Evolutionary conservation across 2,113 vertebrate genomes (phyloP).

Genomic region (Hippocampus zosterae): DNA sequence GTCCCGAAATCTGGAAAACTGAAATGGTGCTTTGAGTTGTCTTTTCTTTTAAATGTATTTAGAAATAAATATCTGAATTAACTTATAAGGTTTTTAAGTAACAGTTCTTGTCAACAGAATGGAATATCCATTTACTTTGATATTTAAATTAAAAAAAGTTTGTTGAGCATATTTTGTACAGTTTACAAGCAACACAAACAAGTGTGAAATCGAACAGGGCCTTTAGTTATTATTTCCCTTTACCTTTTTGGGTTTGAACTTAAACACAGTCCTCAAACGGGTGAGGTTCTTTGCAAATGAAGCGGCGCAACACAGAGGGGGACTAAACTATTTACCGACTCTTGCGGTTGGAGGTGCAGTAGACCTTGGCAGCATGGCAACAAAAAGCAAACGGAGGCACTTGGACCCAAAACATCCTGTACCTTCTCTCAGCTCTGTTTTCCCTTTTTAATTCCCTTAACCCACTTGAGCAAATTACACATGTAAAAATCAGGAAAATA

Average conservation of each 20-base stretch:
- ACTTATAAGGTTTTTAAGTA: too few relatives aligned
- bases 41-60: too few relatives aligned
- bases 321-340: constrained; percentile 1
- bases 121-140: too few relatives aligned
- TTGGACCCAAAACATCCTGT: constrained; percentile 3
- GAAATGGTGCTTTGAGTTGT: too few relatives aligned
- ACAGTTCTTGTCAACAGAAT: too few relatives aligned
- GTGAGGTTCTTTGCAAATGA: background rate
- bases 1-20: too few relatives aligned
- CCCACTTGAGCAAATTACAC: background rate
- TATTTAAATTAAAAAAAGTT: too few relatives aligned
- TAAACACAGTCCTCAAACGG: background rate
- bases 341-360: background rate
- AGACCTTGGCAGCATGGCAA: background rate
- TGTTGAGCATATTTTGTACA: background rate
- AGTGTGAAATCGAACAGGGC: background rate
- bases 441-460: background rate
- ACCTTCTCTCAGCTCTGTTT: background rate
- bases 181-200: background rate
- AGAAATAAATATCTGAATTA: too few relatives aligned
- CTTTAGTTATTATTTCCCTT: background rate
- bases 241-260: background rate
- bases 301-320: background rate
- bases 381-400: constrained; percentile 4
- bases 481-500: constrained; percentile 3